A percentile compares a stretch with the other conserved stretches of the same genome.
Evolutionary conservation across 2,888 invertebrate species (phyloP).

Genomic region (Siphlonurus alternatus): DNA sequence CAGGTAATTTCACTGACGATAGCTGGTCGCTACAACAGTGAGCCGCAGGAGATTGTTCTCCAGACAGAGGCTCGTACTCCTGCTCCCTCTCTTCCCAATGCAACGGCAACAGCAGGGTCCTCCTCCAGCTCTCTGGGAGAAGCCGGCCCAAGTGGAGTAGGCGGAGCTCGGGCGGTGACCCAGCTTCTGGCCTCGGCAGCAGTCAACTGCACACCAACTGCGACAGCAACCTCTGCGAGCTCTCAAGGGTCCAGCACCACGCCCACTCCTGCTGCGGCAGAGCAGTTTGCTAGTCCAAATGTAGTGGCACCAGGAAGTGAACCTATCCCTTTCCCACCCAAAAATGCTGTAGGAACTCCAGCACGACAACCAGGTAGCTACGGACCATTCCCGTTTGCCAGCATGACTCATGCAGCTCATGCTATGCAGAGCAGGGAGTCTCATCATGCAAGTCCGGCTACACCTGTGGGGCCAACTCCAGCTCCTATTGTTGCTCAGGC

Average conservation of each 20-base stretch:
- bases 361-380: conserved; percentile 24
- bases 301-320: conserved; percentile 75
- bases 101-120: conserved; percentile 23
- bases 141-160: conserved; percentile 11
- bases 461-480: conserved; percentile 3
- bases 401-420: conserved; percentile 74
- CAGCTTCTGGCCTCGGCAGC: conserved; percentile 4
- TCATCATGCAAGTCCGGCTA: conserved; percentile 10
- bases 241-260: conserved; percentile 8
- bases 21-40: conserved; percentile 44
- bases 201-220: background rate
- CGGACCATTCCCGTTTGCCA: conserved; percentile 69
- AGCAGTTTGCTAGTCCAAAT: conserved; percentile 43
- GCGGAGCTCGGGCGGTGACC: conserved; percentile 5
- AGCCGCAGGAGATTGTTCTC: conserved; percentile 52
- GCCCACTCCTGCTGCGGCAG: conserved; percentile 13
- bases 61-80: conserved; percentile 18
- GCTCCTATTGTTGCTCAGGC: conserved; percentile 11
- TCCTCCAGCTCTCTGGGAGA: conserved; percentile 13
- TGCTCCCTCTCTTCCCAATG: background rate
- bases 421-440: conserved; percentile 59
- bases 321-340: conserved; percentile 29
- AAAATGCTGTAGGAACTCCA: conserved; percentile 31
- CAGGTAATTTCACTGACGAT: conserved; percentile 43
- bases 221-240: conserved; percentile 2